Conservation (phyloP, 1,140 invertebrate species). For the Harlomillsia oculata region DNA sequence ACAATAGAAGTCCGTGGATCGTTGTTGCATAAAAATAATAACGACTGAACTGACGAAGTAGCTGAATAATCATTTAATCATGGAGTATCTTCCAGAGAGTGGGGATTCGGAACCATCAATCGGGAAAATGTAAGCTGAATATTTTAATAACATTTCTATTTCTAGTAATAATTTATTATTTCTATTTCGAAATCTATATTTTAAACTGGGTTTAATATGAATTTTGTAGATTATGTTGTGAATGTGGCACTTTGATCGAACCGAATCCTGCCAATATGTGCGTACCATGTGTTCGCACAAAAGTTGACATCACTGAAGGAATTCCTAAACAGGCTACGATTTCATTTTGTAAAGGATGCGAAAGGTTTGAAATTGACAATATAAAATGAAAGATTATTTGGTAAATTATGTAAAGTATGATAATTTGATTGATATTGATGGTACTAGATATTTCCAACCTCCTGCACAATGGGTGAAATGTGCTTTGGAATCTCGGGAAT, state of each 20-base stretch:
- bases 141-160: background rate
- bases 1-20: too few relatives aligned
- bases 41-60: too few relatives aligned
- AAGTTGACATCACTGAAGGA: slow-evolving; percentile 89
- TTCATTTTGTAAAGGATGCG: slow-evolving; percentile 84
- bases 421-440: background rate
- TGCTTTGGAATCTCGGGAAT: slow-evolving; percentile 81
- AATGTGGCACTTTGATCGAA: slow-evolving; percentile 70
- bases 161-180: background rate
- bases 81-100: background rate
- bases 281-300: slow-evolving; percentile 75
- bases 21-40: too few relatives aligned
- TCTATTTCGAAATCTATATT: background rate
- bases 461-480: slow-evolving; percentile 83
- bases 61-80: too few relatives aligned
- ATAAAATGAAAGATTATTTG: background rate
- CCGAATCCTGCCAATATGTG: slow-evolving; percentile 98
- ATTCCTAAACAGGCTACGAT: slow-evolving; percentile 89
- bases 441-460: slow-evolving; percentile 77
- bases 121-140: background rate
- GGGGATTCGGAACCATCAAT: background rate
- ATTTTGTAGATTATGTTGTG: slow-evolving; percentile 58
- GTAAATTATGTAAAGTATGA: background rate
- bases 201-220: background rate
- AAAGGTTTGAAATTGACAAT: slow-evolving; percentile 54